A percentile compares a stretch with the other conserved stretches of the same genome.
Evolutionary conservation across 92 coral and sea anemone genomes (phyloP).

Genomic region (Plumapathes pennacea): DNA sequence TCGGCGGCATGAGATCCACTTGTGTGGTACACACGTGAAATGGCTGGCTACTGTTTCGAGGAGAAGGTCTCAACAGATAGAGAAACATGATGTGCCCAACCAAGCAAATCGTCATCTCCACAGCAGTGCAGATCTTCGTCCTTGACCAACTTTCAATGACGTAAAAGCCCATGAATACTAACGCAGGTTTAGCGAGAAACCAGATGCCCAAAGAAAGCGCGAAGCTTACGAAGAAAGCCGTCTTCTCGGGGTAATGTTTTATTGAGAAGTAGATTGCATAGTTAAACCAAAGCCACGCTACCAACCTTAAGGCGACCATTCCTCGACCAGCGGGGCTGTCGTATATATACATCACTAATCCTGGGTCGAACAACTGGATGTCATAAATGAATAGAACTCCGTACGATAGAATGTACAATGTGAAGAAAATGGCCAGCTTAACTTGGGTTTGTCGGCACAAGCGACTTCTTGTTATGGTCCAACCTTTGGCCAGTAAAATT

Average conservation of each 20-base stretch:
- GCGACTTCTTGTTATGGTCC: slow-evolving; percentile 56
- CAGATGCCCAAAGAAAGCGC: slow-evolving; percentile 17
- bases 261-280: slow-evolving; percentile 14
- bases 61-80: slow-evolving; percentile 42
- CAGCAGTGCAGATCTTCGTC: slow-evolving; percentile 21
- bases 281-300: slow-evolving; percentile 53
- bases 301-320: slow-evolving; percentile 8
- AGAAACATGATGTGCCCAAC: slow-evolving; percentile 50
- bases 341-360: slow-evolving; percentile 6
- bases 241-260: slow-evolving; percentile 49
- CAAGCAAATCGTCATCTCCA: slow-evolving; percentile 25
- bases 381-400: slow-evolving; percentile 41
- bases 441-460: slow-evolving; percentile 18
- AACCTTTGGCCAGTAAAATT: slow-evolving; percentile 60
- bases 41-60: slow-evolving; percentile 48
- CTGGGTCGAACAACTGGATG: slow-evolving; percentile 24
- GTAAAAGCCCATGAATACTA: slow-evolving; percentile 10
- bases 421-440: slow-evolving; percentile 41
- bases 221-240: slow-evolving; percentile 28
- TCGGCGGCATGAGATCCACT: slow-evolving; percentile 28
- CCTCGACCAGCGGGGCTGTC: slow-evolving; percentile 37
- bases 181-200: slow-evolving; percentile 7
- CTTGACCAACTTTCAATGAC: background rate
- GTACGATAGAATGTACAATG: slow-evolving; percentile 40
- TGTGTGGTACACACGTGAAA: slow-evolving; percentile 47